These are phyloP conservation scores for Stigmatopora nigra DNA, from an alignment of 2,113 vertebrate species.

Conservation along the genomic window DNA sequence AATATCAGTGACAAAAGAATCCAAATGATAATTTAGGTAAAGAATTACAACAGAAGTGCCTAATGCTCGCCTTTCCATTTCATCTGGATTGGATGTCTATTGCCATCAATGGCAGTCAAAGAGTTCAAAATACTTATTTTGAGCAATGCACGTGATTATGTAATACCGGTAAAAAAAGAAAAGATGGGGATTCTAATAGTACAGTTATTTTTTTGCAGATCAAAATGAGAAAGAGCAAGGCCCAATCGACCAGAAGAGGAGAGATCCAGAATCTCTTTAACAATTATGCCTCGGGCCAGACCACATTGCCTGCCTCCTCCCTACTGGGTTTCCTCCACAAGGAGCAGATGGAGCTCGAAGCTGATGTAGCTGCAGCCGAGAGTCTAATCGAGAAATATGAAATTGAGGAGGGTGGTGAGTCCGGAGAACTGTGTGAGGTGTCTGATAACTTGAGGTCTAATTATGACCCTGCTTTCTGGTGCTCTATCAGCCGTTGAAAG, in stretches of 20 bases:
- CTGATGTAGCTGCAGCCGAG: constrained; percentile 36
- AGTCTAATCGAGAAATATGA: constrained; percentile 61
- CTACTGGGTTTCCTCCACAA: constrained; percentile 55
- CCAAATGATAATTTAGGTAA: too few species aligned
- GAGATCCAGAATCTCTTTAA: constrained; percentile 53
- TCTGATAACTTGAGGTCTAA: background rate
- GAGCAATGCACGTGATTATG: constrained; percentile 24
- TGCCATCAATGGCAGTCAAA: too few species aligned
- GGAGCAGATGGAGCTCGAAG: constrained; percentile 52
- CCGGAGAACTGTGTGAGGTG: background rate
- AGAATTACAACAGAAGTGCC: too few species aligned
- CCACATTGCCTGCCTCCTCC: constrained; percentile 18
- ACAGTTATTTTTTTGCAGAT: constrained; percentile 23
- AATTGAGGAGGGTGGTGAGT: constrained; percentile 58
- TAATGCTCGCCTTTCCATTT: too few species aligned
- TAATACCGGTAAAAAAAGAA: background rate
- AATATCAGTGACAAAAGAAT: too few species aligned
- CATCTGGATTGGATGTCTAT: too few species aligned
- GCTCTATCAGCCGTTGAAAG: constrained; percentile 62
- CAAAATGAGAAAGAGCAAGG: constrained; percentile 40
- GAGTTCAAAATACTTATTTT: constrained; percentile 1
- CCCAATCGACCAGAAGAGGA: constrained; percentile 39
- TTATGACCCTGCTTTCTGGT: constrained; percentile 3
- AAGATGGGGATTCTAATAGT: constrained; percentile 1
- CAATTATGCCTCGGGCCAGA: constrained; percentile 23